Percentiles rank a stretch among this genome's conserved stretches.
Conservation (phyloP, 1,140 invertebrate genomes). For the Heliothis subflexa region DNA sequence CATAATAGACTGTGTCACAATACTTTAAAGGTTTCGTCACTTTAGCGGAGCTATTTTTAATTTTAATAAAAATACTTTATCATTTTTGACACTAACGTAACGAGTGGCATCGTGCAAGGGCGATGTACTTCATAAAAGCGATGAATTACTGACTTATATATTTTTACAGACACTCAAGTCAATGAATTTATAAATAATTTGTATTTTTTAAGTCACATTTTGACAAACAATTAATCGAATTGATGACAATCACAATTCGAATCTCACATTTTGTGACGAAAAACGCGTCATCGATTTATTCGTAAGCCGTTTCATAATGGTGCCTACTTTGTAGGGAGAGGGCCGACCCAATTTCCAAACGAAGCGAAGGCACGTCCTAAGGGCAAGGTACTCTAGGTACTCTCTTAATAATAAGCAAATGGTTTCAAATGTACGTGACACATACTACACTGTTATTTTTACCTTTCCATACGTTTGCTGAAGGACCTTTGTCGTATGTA, state of each 20-base stretch:
- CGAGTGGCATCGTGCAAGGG: no score
- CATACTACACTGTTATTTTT: slow-evolving; percentile 33
- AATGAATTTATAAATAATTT: no score
- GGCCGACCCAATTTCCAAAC: slow-evolving; percentile 70
- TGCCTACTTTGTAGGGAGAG: slow-evolving; percentile 53
- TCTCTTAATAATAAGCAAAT: slow-evolving; percentile 63
- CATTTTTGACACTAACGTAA: no score
- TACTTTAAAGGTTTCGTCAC: no score
- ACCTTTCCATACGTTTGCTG: slow-evolving; percentile 3
- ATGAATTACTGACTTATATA: neutral
- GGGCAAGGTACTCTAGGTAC: slow-evolving; percentile 51
- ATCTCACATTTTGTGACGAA: slow-evolving; percentile 40
- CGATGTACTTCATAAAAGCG: no score
- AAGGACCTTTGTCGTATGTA: neutral
- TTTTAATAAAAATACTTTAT: no score
- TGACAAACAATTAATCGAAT: neutral
- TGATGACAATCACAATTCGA: slow-evolving; percentile 30
- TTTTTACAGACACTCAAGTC: no score
- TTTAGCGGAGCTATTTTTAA: neutral
- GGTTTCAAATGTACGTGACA: slow-evolving; percentile 48
- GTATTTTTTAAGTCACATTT: neutral
- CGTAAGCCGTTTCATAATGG: slow-evolving; percentile 53
- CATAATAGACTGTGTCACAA: neutral
- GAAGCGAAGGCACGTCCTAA: slow-evolving; percentile 68
- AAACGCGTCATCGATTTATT: slow-evolving; percentile 58